Percentiles rank a stretch among this genome's conserved stretches.
phyloP scores from a whole-genome alignment of 2,797 vertebrate species.

The Phataginus tricuspis region DNA sequence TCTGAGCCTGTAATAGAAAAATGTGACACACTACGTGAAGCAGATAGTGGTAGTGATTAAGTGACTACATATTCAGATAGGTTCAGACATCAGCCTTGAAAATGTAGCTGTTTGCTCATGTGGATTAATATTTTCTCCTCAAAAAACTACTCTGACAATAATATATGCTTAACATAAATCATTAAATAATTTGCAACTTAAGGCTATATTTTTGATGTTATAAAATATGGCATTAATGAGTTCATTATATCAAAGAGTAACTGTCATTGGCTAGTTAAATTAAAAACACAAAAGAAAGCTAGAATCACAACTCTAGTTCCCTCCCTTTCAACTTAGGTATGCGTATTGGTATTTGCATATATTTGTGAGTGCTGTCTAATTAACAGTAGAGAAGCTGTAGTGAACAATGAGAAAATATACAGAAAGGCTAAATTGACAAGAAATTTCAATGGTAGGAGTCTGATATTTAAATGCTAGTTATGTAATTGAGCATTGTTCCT shows the following conservation, averaged over 20 bases:
- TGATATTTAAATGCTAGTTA: not conserved
- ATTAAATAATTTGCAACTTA: not conserved
- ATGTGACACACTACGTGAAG: not conserved
- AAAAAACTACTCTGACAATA: conserved; percentile 1
- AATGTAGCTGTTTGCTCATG: not conserved
- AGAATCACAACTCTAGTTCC: not conserved
- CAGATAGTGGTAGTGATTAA: not conserved
- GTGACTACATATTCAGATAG: not conserved
- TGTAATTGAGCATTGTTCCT: not conserved
- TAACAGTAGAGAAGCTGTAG: not conserved
- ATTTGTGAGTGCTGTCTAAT: not conserved
- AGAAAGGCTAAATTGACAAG: not conserved
- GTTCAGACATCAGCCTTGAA: not conserved
- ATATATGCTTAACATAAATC: not conserved
- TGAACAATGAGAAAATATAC: not conserved
- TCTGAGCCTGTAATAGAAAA: conserved; percentile 89
- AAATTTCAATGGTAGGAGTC: not conserved
- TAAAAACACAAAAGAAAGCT: not conserved
- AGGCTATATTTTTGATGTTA: conserved; percentile 12
- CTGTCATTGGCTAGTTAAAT: not conserved
- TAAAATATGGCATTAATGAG: conserved; percentile 3
- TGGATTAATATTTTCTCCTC: not conserved
- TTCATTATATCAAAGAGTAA: not conserved
- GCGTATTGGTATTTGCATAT: not conserved
- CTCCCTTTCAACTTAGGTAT: conserved; percentile 13